These are phyloP conservation scores for Perizoma affinitatum DNA, from an alignment of 2,888 invertebrate species.

Conservation along the genomic window DNA sequence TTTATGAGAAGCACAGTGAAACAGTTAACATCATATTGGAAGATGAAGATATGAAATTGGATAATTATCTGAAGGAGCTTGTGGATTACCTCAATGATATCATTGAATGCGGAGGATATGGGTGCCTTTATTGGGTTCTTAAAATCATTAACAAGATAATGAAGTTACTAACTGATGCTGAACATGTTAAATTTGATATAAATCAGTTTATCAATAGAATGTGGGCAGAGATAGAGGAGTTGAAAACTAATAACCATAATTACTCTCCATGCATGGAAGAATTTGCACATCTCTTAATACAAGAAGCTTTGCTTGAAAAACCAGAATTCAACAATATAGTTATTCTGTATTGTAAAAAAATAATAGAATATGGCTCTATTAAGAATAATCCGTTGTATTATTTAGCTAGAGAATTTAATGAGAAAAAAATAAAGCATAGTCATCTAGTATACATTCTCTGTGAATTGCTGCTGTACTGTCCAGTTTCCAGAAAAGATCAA, in stretches of 20 bases:
- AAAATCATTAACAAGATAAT: constrained; percentile 63
- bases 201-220: constrained; percentile 59
- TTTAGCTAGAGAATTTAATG: constrained; percentile 45
- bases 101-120: constrained; percentile 76
- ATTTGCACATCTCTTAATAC: constrained; percentile 65
- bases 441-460: constrained; percentile 68
- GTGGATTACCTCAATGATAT: constrained; percentile 60
- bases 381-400: constrained; percentile 63
- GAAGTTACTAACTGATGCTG: constrained; percentile 43
- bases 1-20: constrained; percentile 68
- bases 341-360: constrained; percentile 60
- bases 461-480: constrained; percentile 76
- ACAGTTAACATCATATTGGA: constrained; percentile 51
- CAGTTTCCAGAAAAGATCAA: constrained; percentile 80
- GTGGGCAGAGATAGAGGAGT: constrained; percentile 75
- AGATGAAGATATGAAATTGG: constrained; percentile 31
- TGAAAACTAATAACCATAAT: constrained; percentile 70
- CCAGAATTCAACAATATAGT: constrained; percentile 61
- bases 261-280: constrained; percentile 69
- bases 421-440: constrained; percentile 46
- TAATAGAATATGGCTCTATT: constrained; percentile 66
- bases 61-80: constrained; percentile 44
- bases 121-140: constrained; percentile 70
- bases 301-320: constrained; percentile 53
- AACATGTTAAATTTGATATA: constrained; percentile 51